These are phyloP conservation scores for Hybognathus amarus DNA, from an alignment of 2,797 vertebrate genomes.

Conservation along the genomic window DNA sequence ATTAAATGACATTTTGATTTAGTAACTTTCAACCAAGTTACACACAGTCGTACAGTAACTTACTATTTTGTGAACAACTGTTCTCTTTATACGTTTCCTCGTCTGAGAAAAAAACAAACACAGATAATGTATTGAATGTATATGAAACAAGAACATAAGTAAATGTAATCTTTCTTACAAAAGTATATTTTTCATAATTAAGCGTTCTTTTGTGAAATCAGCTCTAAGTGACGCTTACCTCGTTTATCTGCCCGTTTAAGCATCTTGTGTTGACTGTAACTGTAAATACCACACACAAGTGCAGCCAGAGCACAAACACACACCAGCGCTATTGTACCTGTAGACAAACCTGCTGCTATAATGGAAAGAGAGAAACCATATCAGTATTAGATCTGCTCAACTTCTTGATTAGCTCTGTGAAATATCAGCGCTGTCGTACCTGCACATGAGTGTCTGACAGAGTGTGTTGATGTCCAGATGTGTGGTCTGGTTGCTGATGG, in stretches of 20 bases:
- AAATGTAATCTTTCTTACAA: not conserved
- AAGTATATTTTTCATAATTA: not conserved
- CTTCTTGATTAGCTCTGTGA: not conserved
- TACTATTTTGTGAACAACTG: not conserved
- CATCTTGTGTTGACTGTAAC: not conserved
- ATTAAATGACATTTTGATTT: not conserved
- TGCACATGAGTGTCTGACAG: not conserved
- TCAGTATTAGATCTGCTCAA: not conserved
- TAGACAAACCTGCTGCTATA: not conserved
- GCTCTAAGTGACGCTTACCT: not conserved
- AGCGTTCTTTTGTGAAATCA: not conserved
- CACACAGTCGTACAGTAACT: not conserved
- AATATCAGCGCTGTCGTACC: not conserved
- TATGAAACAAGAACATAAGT: not conserved
- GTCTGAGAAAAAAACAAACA: not conserved
- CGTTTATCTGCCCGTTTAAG: rapidly evolving
- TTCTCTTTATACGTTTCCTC: rapidly evolving
- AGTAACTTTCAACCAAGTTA: not conserved
- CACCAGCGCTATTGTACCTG: not conserved
- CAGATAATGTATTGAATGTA: not conserved
- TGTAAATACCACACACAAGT: not conserved
- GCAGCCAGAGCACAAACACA: not conserved
- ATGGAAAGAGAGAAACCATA: not conserved
- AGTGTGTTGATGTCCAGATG: not conserved
- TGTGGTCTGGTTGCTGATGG: not conserved